These are phyloP conservation scores for Sphaeramia orbicularis DNA, from an alignment of 2,797 vertebrate species.

Conservation along the genomic window DNA sequence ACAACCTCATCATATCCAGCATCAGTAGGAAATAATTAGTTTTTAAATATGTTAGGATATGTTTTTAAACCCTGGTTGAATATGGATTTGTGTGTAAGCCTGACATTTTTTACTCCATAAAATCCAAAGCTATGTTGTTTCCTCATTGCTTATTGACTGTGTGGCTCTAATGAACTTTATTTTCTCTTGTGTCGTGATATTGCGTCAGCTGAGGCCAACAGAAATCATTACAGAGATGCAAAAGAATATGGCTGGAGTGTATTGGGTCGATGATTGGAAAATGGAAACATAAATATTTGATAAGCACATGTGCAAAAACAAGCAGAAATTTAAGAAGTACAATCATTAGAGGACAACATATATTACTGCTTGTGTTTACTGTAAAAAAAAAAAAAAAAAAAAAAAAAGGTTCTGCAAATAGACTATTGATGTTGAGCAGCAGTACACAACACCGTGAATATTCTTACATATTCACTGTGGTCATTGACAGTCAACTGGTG, in stretches of 20 bases:
- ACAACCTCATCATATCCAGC: background rate
- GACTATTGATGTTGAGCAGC: background rate
- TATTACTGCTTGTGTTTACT: background rate
- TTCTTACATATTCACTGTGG: background rate
- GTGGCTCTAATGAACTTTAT: accelerated
- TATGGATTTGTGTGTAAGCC: background rate
- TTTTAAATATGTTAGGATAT: background rate
- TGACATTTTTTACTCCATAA: background rate
- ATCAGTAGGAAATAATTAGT: background rate
- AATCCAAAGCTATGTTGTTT: background rate
- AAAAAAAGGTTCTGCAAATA: no score
- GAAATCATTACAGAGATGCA: no score
- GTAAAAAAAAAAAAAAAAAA: no score
- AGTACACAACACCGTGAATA: background rate
- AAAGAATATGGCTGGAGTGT: no score
- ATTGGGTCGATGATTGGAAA: background rate
- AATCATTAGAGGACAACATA: background rate
- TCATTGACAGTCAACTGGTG: background rate
- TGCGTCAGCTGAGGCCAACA: background rate
- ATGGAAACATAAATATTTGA: background rate
- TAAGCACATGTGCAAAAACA: background rate
- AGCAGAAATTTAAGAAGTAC: background rate
- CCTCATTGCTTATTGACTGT: background rate
- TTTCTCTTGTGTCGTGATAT: background rate
- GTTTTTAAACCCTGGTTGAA: no score